Evolutionary conservation across 2,113 vertebrate genomes (phyloP).

Genomic region (Variabilichromis moorii): DNA sequence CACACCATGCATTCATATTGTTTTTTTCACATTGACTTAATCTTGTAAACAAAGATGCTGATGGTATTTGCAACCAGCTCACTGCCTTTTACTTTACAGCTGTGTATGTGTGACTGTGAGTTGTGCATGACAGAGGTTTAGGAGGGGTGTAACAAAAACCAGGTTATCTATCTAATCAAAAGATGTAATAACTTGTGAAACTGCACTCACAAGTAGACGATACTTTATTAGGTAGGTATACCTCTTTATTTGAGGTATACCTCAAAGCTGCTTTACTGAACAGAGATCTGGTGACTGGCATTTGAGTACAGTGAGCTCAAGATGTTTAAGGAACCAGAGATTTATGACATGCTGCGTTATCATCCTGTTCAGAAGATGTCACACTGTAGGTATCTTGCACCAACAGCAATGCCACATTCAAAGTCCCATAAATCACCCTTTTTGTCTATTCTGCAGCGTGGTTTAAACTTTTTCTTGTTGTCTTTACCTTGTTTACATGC

Average conservation of each 20-base stretch:
- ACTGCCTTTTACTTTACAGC: neutral
- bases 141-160: neutral
- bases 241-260: neutral
- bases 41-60: neutral
- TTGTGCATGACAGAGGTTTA: neutral
- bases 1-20: neutral
- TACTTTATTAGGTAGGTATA: neutral
- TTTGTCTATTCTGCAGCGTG: neutral
- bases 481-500: neutral
- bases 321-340: neutral
- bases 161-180: neutral
- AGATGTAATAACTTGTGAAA: neutral
- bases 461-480: neutral
- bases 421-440: neutral
- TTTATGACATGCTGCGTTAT: neutral
- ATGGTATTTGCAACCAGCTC: neutral
- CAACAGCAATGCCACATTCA: neutral
- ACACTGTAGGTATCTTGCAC: neutral
- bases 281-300: neutral
- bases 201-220: rapidly evolving
- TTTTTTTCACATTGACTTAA: neutral
- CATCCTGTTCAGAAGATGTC: neutral
- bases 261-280: neutral
- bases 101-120: neutral
- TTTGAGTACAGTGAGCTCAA: neutral